phyloP scores from a whole-genome alignment of 2,797 vertebrate genomes.

The Meda fulgida region DNA sequence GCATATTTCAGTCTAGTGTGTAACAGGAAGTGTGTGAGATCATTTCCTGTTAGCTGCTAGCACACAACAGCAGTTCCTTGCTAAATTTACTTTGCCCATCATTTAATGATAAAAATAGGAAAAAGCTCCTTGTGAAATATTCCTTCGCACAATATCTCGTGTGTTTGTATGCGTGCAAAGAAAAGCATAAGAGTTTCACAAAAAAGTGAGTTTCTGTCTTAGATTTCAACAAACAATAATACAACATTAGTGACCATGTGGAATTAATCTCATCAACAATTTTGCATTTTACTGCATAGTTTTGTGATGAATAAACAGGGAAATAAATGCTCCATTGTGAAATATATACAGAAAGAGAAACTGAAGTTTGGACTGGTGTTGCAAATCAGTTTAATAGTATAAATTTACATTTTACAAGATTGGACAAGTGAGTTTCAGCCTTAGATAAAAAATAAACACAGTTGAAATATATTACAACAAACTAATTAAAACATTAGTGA shows the following conservation, averaged over 20 bases:
- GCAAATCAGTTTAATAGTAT: not conserved
- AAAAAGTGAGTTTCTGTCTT: not conserved
- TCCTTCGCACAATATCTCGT: not conserved
- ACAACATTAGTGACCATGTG: not conserved
- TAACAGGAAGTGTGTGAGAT: constrained; percentile 23
- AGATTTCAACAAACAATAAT: no score
- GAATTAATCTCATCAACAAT: not conserved
- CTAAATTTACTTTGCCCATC: not conserved
- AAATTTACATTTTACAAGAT: not conserved
- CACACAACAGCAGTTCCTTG: not conserved
- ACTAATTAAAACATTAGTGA: not conserved
- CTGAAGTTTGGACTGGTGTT: not conserved
- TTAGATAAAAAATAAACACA: not conserved
- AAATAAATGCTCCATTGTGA: no score
- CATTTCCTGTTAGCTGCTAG: constrained; percentile 19
- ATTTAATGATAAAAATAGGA: not conserved
- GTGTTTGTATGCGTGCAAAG: not conserved
- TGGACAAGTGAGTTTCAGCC: not conserved
- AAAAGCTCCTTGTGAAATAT: not conserved
- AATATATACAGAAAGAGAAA: not conserved
- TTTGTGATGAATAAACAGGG: no score
- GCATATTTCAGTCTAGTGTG: not conserved
- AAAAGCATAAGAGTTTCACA: not conserved
- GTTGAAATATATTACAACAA: not conserved
- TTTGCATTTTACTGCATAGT: not conserved